Evolutionary conservation across 1,140 invertebrate genomes (phyloP), one percentile per base, ranked within the genome.

Genomic region (Trachymyrmex septentrionalis): DNA sequence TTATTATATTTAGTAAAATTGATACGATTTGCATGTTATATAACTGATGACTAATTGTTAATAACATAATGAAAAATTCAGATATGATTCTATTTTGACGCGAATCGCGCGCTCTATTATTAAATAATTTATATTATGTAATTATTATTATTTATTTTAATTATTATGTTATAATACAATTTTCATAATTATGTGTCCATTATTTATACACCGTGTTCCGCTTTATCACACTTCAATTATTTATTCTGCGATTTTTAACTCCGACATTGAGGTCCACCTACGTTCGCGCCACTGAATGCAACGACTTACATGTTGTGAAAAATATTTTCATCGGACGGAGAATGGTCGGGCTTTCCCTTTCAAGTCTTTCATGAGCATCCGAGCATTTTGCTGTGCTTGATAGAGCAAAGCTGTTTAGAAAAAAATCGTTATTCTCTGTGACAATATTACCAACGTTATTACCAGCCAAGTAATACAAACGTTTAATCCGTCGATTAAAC

Each of bases 321-420:
- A 82, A 84, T 75, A 75, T 84, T 84, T 63, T 50, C 55, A 84
- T 84, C 69, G 53, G 24, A 3, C 38, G 63, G 48, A 73, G 69
- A 48, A 84, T 75, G 24, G 55, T 48, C 27, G n/a, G 9, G 24
- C 14, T 73, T 48, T 61, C 24, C 50, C 44, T 75, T 73, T 75
- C 14, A 50, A 50, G 38, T 75, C 57, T 84, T 61, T 61, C 14
- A 75, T 19, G 69, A 48, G 38, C 80, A 73, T 38, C 9, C 55
- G 14, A 84, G 55, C 80, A 75, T 63, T 75, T 48, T 44, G 38
- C 14, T 38, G 4, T 75, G 80, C 80, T 16, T 48, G 55, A 84
- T 61, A 30, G 24, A 73, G 55, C 80, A 84, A 61, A 84, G 55
- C 69, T 9, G 2, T 75, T 21, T 30, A 59, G 21, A 34, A 50